Conservation (phyloP, 2,888 invertebrate species). For the Scaptomyza flava region DNA sequence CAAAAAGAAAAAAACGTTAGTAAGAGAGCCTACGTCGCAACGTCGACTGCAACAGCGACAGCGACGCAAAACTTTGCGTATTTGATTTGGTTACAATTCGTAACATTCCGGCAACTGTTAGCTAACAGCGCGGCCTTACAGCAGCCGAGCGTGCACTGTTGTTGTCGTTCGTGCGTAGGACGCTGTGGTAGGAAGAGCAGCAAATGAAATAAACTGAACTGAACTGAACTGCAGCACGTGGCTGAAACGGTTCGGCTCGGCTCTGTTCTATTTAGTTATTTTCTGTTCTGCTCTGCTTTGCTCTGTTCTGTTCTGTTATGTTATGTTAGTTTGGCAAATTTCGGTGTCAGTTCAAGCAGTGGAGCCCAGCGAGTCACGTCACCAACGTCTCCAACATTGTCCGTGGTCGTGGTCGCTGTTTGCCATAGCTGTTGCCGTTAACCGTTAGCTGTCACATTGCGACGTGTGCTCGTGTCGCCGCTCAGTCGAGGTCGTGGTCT, state of each 20-base stretch:
- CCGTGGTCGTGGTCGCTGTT: conserved; percentile 53
- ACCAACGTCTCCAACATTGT: conserved; percentile 43
- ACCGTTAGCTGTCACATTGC: conserved; percentile 25
- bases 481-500: conserved; percentile 69
- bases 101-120: conserved; percentile 49
- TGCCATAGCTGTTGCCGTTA: conserved; percentile 18
- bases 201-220: not conserved
- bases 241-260: conserved; percentile 12
- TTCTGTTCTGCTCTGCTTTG: not conserved
- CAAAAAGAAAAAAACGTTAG: conserved; percentile 6
- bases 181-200: conserved; percentile 5
- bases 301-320: conserved; percentile 2
- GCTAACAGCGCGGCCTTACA: conserved; percentile 33
- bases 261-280: not conserved
- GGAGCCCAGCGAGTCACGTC: conserved; percentile 57
- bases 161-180: conserved; percentile 11
- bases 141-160: conserved; percentile 26
- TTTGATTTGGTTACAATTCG: conserved; percentile 54
- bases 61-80: conserved; percentile 25
- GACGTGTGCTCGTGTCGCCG: conserved; percentile 39
- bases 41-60: not conserved
- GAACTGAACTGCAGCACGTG: conserved; percentile 34
- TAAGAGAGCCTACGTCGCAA: not conserved
- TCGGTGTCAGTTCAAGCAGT: conserved; percentile 52
- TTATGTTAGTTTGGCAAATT: conserved; percentile 21